phyloP scores from a whole-genome alignment of 2,797 vertebrate species.

The Girardinus metallicus region DNA sequence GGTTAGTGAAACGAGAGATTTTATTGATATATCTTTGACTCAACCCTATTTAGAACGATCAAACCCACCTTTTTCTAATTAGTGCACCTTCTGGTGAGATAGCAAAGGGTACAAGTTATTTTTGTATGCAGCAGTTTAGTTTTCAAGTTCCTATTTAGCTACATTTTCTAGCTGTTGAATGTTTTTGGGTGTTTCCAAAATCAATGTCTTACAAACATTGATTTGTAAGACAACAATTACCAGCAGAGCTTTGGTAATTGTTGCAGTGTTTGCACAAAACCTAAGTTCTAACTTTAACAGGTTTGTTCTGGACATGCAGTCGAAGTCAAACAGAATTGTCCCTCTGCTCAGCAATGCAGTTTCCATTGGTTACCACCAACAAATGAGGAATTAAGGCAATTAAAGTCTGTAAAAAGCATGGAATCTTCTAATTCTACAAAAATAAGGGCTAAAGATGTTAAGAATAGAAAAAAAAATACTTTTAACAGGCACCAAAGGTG shows the following conservation, averaged over 20 bases:
- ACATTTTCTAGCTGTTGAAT: no score
- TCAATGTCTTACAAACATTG: neutral
- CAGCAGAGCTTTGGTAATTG: neutral
- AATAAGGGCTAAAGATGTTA: neutral
- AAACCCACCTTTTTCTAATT: no score
- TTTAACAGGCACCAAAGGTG: neutral
- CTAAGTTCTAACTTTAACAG: neutral
- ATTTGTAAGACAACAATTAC: no score
- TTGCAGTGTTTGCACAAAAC: neutral
- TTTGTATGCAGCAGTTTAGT: no score
- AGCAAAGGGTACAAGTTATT: neutral
- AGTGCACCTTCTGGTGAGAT: no score
- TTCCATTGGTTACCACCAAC: neutral
- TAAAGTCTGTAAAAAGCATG: neutral
- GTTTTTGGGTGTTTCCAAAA: neutral
- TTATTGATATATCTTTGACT: no score
- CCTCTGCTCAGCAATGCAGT: neutral
- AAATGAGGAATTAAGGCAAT: neutral
- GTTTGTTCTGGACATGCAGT: neutral
- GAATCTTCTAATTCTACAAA: neutral
- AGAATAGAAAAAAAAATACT: neutral
- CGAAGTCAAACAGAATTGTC: neutral
- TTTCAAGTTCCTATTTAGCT: no score
- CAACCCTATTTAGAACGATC: no score
- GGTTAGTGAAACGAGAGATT: no score